Conservation (phyloP, 2,797 vertebrate genomes). For the Leucoraja ocellata region DNA sequence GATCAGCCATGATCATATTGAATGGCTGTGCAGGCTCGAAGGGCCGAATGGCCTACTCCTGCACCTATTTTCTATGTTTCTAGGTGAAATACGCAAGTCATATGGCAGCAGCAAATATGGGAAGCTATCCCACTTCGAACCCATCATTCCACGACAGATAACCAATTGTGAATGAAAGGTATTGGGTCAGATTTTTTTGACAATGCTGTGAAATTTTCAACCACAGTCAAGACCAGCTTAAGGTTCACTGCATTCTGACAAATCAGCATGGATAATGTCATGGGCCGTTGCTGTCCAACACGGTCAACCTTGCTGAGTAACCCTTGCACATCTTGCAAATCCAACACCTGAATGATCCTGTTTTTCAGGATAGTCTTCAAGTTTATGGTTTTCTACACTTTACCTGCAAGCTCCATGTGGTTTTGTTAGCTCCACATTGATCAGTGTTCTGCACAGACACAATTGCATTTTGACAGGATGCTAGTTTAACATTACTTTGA, state of each 20-base stretch:
- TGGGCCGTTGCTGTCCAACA: neutral
- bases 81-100: neutral
- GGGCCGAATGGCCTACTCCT: too few relatives aligned
- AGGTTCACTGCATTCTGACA: neutral
- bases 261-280: neutral
- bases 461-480: too few relatives aligned
- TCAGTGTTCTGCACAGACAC: neutral
- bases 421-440: neutral
- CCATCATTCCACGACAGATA: neutral
- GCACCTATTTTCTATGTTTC: too few relatives aligned
- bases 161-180: neutral
- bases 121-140: neutral
- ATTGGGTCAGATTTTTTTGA: neutral
- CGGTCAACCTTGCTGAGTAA: neutral
- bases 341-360: neutral
- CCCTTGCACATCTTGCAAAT: neutral
- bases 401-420: neutral
- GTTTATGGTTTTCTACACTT: neutral
- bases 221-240: neutral
- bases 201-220: neutral
- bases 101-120: neutral
- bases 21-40: too few relatives aligned
- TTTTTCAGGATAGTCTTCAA: neutral
- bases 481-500: neutral
- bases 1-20: too few relatives aligned